Evolutionary conservation across 2,797 vertebrate species (phyloP).

Genomic region (Poeciliopsis paucimaculata): DNA sequence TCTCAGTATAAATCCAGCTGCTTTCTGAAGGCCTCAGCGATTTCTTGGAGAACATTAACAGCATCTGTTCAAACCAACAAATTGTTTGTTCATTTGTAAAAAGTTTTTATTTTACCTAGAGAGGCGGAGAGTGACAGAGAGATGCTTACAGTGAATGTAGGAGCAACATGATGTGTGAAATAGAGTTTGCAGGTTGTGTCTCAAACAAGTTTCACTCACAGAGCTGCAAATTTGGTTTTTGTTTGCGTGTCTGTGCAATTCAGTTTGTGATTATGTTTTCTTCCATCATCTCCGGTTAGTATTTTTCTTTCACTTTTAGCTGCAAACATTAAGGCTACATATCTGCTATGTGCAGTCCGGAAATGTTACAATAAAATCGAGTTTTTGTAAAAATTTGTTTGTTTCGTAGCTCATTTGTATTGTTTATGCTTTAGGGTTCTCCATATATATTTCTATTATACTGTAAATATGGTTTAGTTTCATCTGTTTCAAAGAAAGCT

Average conservation of each 20-base stretch:
- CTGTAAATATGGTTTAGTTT: background rate
- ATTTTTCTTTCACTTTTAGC: background rate
- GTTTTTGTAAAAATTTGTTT: background rate
- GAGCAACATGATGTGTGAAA: slow-evolving; percentile 67
- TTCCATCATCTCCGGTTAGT: background rate
- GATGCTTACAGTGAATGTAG: slow-evolving; percentile 35
- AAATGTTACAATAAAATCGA: background rate
- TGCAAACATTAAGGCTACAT: background rate
- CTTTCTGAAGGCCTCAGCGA: background rate
- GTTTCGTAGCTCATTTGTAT: background rate
- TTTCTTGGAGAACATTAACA: background rate
- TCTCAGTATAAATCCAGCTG: background rate
- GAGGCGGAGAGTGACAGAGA: slow-evolving; percentile 34
- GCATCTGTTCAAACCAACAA: background rate
- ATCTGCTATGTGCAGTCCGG: background rate
- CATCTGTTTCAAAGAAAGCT: background rate
- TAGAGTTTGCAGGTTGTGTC: slow-evolving; percentile 67
- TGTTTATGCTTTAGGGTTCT: background rate
- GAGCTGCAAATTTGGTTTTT: slow-evolving; percentile 69
- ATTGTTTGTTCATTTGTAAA: slow-evolving; percentile 34
- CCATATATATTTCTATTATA: background rate
- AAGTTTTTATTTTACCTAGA: slow-evolving; percentile 52
- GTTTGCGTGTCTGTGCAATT: slow-evolving; percentile 66
- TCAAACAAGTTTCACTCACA: slow-evolving; percentile 57
- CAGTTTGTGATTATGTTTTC: slow-evolving; percentile 48